A percentile compares a stretch with the other conserved stretches of the same genome.
These are phyloP conservation scores for Laupala kohalensis DNA, from an alignment of 1,140 invertebrate genomes.

Conservation along the genomic window DNA sequence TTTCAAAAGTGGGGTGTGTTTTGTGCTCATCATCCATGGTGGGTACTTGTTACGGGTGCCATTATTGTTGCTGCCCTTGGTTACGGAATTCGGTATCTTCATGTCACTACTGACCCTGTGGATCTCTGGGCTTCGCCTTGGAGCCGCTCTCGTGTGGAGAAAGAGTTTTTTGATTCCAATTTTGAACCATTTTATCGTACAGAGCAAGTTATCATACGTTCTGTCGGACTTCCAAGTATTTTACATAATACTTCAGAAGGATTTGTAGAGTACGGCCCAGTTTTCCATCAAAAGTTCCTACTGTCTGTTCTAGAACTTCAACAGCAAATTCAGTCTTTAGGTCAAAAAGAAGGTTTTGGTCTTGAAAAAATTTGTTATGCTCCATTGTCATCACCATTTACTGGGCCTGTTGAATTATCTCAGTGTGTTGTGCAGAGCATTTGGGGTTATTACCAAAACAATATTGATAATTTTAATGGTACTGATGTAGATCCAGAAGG, in stretches of 20 bases:
- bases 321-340: constrained; percentile 36
- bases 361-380: constrained; percentile 72
- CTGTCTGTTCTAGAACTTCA: constrained; percentile 48
- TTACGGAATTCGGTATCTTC: constrained; percentile 48
- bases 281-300: constrained; percentile 57
- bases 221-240: constrained; percentile 29
- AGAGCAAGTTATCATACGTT: constrained; percentile 69
- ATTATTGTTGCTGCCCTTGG: constrained; percentile 41
- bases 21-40: constrained; percentile 46
- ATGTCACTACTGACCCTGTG: constrained; percentile 71
- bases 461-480: constrained; percentile 33
- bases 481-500: neutral
- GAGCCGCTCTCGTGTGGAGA: constrained; percentile 61
- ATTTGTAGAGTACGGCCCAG: constrained; percentile 26
- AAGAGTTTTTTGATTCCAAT: constrained; percentile 68
- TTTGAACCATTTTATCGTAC: constrained; percentile 87
- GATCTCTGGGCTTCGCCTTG: constrained; percentile 75
- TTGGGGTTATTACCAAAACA: constrained; percentile 65
- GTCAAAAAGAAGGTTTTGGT: constrained; percentile 29
- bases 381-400: constrained; percentile 53
- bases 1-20: constrained; percentile 24
- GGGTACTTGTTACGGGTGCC: constrained; percentile 43
- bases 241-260: constrained; percentile 19
- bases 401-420: constrained; percentile 32
- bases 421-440: constrained; percentile 70